phyloP scores from a whole-genome alignment of 2,888 invertebrate genomes.

The Scotopteryx bipunctaria region DNA sequence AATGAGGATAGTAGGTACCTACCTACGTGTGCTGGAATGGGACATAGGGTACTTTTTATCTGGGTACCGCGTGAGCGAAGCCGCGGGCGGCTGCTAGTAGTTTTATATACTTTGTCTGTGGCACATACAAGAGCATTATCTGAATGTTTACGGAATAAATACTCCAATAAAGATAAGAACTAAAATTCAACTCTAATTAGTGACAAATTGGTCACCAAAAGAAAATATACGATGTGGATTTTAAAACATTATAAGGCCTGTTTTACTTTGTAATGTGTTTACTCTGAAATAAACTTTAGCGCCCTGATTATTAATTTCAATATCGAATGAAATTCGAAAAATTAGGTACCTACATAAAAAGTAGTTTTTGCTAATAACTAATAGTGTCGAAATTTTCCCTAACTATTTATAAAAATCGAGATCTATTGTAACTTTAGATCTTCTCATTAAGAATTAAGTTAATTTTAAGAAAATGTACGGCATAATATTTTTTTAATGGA shows the following conservation, averaged over 20 bases:
- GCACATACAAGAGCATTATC: conserved; percentile 36
- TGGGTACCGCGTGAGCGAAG: too few relatives aligned
- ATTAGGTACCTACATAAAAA: too few relatives aligned
- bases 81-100: too few relatives aligned
- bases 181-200: conserved; percentile 58
- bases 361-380: background rate
- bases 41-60: too few relatives aligned
- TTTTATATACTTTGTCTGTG: conserved; percentile 23
- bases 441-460: too few relatives aligned
- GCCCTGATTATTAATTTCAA: background rate
- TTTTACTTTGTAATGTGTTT: background rate
- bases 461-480: too few relatives aligned
- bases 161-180: conserved; percentile 58
- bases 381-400: too few relatives aligned
- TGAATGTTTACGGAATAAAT: conserved; percentile 57
- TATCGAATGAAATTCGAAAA: background rate
- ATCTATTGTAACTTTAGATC: too few relatives aligned
- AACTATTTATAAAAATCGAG: too few relatives aligned
- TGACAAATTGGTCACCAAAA: conserved; percentile 62
- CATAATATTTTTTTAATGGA: too few relatives aligned
- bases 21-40: too few relatives aligned
- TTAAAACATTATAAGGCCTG: conserved; percentile 43
- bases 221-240: conserved; percentile 47
- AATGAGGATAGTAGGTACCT: too few relatives aligned
- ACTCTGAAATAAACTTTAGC: conserved; percentile 11